These are phyloP conservation scores for Drosophila kikkawai DNA, from an alignment of 1,140 invertebrate genomes.

Conservation along the genomic window DNA sequence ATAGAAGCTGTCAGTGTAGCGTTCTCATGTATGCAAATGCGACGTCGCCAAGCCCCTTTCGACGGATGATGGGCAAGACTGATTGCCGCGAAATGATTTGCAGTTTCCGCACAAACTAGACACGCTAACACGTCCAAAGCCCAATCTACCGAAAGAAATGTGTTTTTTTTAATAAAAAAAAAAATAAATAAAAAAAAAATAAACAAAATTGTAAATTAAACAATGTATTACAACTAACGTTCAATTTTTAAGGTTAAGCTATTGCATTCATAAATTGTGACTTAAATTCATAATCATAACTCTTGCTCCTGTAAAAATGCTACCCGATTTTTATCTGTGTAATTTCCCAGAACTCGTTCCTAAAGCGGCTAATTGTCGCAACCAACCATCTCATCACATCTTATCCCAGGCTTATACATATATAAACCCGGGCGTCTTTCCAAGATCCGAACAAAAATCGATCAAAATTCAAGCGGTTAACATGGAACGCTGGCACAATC, in stretches of 20 bases:
- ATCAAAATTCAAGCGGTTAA: slow-evolving; percentile 2
- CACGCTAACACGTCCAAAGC: slow-evolving; percentile 14
- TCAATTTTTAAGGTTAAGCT: rapidly evolving
- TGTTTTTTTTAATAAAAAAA: too few species aligned
- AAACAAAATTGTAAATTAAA: too few species aligned
- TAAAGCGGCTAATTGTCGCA: slow-evolving; percentile 3
- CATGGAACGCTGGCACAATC: slow-evolving; percentile 89
- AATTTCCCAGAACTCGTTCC: slow-evolving; percentile 13
- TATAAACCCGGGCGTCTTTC: slow-evolving; percentile 18
- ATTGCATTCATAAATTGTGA: not conserved
- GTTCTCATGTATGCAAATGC: slow-evolving; percentile 15
- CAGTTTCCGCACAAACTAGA: slow-evolving; percentile 14
- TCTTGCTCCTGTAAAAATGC: not conserved
- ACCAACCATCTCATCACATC: not conserved
- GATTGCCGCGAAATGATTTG: slow-evolving; percentile 16
- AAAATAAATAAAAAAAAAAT: too few species aligned
- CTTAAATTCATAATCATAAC: not conserved
- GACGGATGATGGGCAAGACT: not conserved
- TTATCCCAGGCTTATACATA: slow-evolving; percentile 13
- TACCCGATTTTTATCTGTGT: slow-evolving; percentile 11
- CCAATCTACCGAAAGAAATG: slow-evolving; percentile 5
- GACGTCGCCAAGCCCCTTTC: not conserved
- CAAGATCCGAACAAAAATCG: not conserved
- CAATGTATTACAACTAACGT: too few species aligned
- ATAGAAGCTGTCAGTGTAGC: not conserved